Evolutionary conservation across 2,888 invertebrate genomes (phyloP), one percentile per base, ranked within the genome.

Genomic region (Rhingia rostrata): DNA sequence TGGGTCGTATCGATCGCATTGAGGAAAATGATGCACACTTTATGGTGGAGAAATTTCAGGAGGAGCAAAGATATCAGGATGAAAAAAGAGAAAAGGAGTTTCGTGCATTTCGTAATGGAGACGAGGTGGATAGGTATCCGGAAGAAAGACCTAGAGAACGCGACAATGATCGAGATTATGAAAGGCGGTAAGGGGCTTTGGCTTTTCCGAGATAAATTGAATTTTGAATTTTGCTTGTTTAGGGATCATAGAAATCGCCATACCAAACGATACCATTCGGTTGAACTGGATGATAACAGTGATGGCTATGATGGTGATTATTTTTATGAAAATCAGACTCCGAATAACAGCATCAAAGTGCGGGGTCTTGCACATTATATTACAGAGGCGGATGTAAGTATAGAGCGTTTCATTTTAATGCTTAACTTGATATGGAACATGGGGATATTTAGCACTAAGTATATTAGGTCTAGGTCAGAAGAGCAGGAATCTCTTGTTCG

Each of bases 301-400:
- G 89, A 90, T 58, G 90, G 90, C 72, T 90, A 90, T 64, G 90
- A 90, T 6, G 89, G 89, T 56, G 92, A 93, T 63, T 92, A 92
- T 83, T 93, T 93, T 89, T 89, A 86, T 73, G 92, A 93, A 86
- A 92, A 92, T 67, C 93, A 93, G 89, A 92, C 92, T 45, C 94
- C 94, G 1, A 93, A 94, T 88, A 95, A 95, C 90, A 96, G 95
- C 73, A 94, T 96, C 72, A 95, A 96, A 92, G 94, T 96, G 86
- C 92, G 95, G 87, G 95, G 95, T 73, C 92, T 96, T 73, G 94
- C 95, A 32, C 94, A 94, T 87, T 95, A 95, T 89, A 94, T 95
- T 82, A 95, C 95, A 10, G 95, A 96, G 91, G 94, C 94, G 90
- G 95, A 96, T 92, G 95, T 95, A 93, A 92, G 94, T 92, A 22